phyloP scores from a whole-genome alignment of 2,888 invertebrate species.

The Cetonia aurata region DNA sequence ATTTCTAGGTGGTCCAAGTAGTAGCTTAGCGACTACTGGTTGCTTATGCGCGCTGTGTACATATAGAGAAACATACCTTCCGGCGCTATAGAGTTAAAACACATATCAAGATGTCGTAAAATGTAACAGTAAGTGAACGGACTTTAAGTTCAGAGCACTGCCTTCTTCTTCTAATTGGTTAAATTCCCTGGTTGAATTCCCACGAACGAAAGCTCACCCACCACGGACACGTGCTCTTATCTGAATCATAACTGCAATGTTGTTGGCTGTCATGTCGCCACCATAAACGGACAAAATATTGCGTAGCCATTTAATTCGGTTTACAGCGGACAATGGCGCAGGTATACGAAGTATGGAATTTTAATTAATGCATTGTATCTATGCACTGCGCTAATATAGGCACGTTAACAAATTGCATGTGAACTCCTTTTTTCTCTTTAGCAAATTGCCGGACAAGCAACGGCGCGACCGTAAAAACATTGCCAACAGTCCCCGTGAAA shows the following conservation, averaged over 20 bases:
- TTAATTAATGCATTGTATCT: conserved; percentile 40
- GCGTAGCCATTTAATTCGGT: conserved; percentile 38
- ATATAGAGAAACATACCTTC: conserved; percentile 14
- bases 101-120: conserved; percentile 44
- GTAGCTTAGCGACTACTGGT: too few species aligned
- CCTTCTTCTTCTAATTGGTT: conserved; percentile 42
- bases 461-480: conserved; percentile 3
- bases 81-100: conserved; percentile 31
- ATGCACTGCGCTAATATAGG: conserved; percentile 20
- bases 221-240: conserved; percentile 57
- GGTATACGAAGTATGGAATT: conserved; percentile 34
- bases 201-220: conserved; percentile 58
- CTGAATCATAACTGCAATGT: conserved; percentile 49
- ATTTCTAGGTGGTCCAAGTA: too few species aligned
- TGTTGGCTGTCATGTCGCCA: conserved; percentile 44
- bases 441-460: conserved; percentile 10
- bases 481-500: conserved; percentile 20
- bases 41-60: background rate
- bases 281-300: conserved; percentile 38
- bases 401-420: conserved; percentile 17
- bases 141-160: conserved; percentile 19
- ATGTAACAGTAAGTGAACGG: conserved; percentile 41
- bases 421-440: background rate
- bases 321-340: conserved; percentile 34
- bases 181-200: conserved; percentile 58